Conservation (phyloP, 2,113 vertebrate species). For the Todiramphus saurophagus region DNA sequence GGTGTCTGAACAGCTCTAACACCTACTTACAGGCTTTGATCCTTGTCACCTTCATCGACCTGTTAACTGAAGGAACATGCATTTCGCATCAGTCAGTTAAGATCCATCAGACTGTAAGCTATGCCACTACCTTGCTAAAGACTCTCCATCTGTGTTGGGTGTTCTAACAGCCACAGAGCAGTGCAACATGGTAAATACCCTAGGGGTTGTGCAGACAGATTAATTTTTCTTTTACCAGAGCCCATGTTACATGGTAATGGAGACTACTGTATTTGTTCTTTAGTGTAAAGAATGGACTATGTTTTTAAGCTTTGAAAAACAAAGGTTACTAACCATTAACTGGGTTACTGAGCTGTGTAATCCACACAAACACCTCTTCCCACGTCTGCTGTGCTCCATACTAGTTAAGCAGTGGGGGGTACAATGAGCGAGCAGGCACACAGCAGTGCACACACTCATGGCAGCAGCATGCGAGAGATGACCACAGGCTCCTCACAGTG, state of each 20-base stretch:
- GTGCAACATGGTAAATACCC: neutral
- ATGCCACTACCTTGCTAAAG: neutral
- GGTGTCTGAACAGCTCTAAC: neutral
- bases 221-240: neutral
- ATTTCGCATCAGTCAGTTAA: neutral
- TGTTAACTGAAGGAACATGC: neutral
- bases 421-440: rapidly evolving
- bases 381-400: neutral
- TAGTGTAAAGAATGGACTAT: rapidly evolving
- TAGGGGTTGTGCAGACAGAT: neutral
- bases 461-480: neutral
- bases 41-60: neutral
- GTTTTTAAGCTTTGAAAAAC: neutral
- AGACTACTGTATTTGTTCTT: neutral
- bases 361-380: neutral
- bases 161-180: neutral
- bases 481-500: neutral
- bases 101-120: neutral
- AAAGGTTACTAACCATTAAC: neutral
- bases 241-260: rapidly evolving
- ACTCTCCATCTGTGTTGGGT: neutral
- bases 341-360: neutral
- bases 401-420: rapidly evolving
- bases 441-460: too few species aligned
- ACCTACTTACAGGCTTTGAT: neutral